Evolutionary conservation across 2,113 vertebrate genomes (phyloP).

Genomic region (Pygathrix nemaeus): DNA sequence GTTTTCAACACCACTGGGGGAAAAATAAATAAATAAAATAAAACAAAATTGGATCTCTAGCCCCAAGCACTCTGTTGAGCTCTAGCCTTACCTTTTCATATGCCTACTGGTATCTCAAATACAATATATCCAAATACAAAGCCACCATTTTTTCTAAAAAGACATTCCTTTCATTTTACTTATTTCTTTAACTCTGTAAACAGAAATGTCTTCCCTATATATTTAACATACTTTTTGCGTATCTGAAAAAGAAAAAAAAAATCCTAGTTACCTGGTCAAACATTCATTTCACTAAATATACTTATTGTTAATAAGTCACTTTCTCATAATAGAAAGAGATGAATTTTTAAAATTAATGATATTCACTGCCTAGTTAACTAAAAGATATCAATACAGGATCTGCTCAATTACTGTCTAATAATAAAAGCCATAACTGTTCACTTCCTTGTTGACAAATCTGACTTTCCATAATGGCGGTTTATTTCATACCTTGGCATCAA

Average conservation of each 20-base stretch:
- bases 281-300: background rate
- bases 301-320: background rate
- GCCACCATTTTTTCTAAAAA: background rate
- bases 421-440: background rate
- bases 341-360: background rate
- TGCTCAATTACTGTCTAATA: background rate
- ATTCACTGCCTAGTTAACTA: background rate
- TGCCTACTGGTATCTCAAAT: background rate
- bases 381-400: background rate
- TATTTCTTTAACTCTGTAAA: background rate
- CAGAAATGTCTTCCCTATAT: background rate
- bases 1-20: background rate
- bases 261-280: background rate
- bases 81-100: background rate
- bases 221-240: background rate
- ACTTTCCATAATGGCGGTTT: background rate
- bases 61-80: background rate
- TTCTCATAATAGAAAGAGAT: background rate
- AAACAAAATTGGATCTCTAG: background rate
- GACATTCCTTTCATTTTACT: background rate
- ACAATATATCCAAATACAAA: background rate
- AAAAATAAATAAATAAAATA: too few species aligned
- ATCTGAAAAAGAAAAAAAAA: background rate
- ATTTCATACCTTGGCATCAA: conserved; percentile 8
- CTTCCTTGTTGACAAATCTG: background rate